Evolutionary conservation across 2,797 vertebrate species (phyloP), one percentile per base, ranked within the genome.

Genomic region (Cryptoprocta ferox): DNA sequence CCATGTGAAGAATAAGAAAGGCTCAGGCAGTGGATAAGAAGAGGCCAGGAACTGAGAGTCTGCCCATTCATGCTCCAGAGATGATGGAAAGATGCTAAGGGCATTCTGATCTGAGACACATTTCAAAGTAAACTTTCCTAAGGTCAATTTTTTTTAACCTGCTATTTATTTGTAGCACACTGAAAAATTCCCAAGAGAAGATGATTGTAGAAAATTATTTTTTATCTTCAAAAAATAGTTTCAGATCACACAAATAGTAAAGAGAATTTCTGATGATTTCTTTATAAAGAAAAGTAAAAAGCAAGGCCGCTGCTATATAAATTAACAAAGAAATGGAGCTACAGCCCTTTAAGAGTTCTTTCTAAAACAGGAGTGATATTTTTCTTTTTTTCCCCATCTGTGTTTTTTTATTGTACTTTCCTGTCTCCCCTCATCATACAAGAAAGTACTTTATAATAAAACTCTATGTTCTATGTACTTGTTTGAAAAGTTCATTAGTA

Each of bases 301-400:
- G 5, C 30, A 94, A 50, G 30, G 32, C 16, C 87, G 30, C 15
- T 95, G 59, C n/a, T 71, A 0, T 94, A 87, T 94, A 85, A 89
- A 89, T 79, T 56, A 90, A 91, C 48, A 35, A 97, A 89, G 45
- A 98, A 94, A 80, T 66, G 1, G 1, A 97, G 28, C 30, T 28
- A 66, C 1, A 65, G 9, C 14, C 2, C 88, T 83, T 93, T 48
- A 19, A 75, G 79, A 70, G 3, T 89, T 83, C 6, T 90, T 85
- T 81, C 26, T 88, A 73, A 92, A 94, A 48, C 45, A 12, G 91
- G 14, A 94, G 19, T n/a, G 26, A 37, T 56, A 32, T 79, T 56
- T 56, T 53, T 53, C 53, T 53, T 53, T 53, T 19, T 53, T 53
- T 53, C 4, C 19, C 12, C 48, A 6, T 87, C 9, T 87, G 18